phyloP scores from a whole-genome alignment of 2,797 vertebrate genomes.

The Eospalax fontanierii region DNA sequence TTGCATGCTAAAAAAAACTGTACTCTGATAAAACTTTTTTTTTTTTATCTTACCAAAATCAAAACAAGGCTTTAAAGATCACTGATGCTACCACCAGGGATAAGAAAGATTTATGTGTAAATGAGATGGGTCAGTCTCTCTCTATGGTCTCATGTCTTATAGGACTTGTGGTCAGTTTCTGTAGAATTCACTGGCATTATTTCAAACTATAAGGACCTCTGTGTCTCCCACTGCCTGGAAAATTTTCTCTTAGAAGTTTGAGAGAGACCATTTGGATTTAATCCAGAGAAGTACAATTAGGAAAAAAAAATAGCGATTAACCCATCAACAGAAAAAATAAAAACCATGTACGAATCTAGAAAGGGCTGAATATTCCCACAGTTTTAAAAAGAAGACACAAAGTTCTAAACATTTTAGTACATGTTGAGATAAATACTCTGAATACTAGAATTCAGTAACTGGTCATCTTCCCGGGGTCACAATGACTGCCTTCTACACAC shows the following conservation, averaged over 20 bases:
- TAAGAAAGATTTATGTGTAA: not conserved
- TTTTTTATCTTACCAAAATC: not conserved
- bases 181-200: not conserved
- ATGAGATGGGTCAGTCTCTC: not conserved
- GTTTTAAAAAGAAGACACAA: not conserved
- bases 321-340: not conserved
- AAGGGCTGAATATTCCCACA: not conserved
- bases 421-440: not conserved
- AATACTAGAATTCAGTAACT: not conserved
- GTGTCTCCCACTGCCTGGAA: not conserved
- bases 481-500: not conserved
- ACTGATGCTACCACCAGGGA: not conserved
- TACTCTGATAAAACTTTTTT: conserved; percentile 15
- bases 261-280: not conserved
- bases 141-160: not conserved
- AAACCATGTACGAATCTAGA: not conserved
- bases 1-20: conserved; percentile 9
- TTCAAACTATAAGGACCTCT: not conserved
- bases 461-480: not conserved
- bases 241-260: not conserved
- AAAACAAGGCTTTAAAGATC: not conserved
- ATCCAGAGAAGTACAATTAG: not conserved
- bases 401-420: not conserved
- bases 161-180: not conserved
- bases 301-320: conserved; percentile 8